phyloP scores from a whole-genome alignment of 2,888 invertebrate genomes.

The Chirona hameri region DNA sequence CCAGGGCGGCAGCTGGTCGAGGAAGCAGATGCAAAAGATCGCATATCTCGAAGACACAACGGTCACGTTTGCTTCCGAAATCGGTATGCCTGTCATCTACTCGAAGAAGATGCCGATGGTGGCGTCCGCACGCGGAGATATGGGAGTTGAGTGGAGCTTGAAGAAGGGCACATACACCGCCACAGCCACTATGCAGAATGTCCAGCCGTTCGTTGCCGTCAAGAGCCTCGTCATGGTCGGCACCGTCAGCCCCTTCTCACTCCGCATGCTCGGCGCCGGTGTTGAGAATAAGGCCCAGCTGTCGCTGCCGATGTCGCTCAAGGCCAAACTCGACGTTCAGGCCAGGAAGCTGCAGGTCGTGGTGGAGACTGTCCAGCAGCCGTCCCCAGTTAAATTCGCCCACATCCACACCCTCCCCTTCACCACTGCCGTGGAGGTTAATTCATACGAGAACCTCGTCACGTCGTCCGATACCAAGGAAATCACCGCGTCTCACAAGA shows the following conservation, averaged over 20 bases:
- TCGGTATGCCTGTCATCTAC: neutral
- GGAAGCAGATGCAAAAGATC: neutral
- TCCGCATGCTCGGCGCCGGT: neutral
- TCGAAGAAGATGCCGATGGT: neutral
- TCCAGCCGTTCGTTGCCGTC: neutral
- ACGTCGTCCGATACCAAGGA: neutral
- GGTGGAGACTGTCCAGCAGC: neutral
- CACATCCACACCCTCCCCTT: neutral
- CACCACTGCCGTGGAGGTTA: neutral
- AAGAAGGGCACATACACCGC: neutral
- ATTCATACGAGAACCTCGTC: neutral
- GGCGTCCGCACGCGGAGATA: neutral
- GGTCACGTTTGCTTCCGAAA: neutral
- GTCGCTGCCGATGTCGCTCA: neutral
- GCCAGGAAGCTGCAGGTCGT: neutral
- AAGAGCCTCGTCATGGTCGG: neutral
- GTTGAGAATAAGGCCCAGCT: conserved; percentile 3
- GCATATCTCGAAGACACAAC: neutral
- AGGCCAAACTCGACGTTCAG: neutral
- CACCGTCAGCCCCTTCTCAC: neutral
- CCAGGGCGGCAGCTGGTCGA: neutral
- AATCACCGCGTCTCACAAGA: neutral
- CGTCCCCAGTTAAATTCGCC: neutral
- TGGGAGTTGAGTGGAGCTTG: neutral
- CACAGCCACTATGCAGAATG: neutral